These are phyloP conservation scores for Oryctes rhinoceros DNA, from an alignment of 1,140 invertebrate genomes.

Conservation along the genomic window DNA sequence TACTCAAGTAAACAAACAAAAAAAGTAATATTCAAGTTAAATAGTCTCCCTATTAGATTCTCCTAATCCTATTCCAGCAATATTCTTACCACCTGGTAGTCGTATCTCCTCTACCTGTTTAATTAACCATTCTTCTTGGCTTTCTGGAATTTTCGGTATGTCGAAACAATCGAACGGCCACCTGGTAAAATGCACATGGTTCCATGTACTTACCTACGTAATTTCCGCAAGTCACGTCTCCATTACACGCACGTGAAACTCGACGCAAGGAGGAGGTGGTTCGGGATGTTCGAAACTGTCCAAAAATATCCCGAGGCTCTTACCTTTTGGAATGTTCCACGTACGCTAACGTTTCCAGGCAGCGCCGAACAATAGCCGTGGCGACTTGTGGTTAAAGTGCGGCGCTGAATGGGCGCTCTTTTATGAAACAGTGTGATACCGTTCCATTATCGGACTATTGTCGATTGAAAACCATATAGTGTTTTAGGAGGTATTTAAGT, in stretches of 20 bases:
- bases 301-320: background rate
- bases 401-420: slow-evolving; percentile 57
- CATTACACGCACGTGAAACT: background rate
- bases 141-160: background rate
- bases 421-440: slow-evolving; percentile 59
- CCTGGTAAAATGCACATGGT: background rate
- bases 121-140: background rate
- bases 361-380: slow-evolving; percentile 46
- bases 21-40: background rate
- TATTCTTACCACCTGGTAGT: background rate
- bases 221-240: slow-evolving; percentile 25
- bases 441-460: slow-evolving; percentile 54
- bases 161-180: background rate
- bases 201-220: background rate
- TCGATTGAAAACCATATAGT: slow-evolving; percentile 42
- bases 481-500: background rate
- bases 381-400: background rate
- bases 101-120: background rate
- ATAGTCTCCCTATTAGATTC: background rate
- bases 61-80: background rate
- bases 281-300: background rate
- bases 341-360: background rate
- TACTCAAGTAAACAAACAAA: too few relatives aligned
- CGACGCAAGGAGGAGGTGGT: background rate
- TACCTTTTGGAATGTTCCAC: background rate